phyloP scores from a whole-genome alignment of 2,888 invertebrate genomes.

The Nomada ruficornis region DNA sequence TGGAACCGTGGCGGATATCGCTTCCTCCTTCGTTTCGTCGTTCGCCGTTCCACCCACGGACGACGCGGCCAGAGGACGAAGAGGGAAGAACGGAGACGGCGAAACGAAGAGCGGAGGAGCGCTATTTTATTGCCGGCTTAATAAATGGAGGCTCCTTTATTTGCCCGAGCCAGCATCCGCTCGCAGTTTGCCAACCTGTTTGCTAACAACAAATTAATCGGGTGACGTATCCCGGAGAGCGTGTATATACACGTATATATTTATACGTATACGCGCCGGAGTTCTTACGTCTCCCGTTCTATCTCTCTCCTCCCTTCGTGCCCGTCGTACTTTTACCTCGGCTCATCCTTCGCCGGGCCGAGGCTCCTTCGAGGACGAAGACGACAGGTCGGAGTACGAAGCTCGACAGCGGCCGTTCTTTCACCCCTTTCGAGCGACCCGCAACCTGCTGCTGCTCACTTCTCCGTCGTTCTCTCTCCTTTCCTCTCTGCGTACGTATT shows the following conservation, averaged over 20 bases:
- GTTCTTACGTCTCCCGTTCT: conserved; percentile 35
- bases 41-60: conserved; percentile 77
- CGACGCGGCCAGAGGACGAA: conserved; percentile 35
- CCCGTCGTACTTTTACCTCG: conserved; percentile 11
- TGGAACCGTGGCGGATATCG: conserved; percentile 45
- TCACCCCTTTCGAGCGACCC: conserved; percentile 71
- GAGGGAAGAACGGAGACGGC: conserved; percentile 56
- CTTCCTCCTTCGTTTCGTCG: conserved; percentile 41
- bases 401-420: conserved; percentile 75
- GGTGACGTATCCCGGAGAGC: conserved; percentile 78
- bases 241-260: conserved; percentile 30
- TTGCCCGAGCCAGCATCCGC: conserved; percentile 80
- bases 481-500: conserved; percentile 33
- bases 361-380: conserved; percentile 59
- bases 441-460: conserved; percentile 73
- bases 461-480: conserved; percentile 52
- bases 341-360: conserved; percentile 22
- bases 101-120: conserved; percentile 73
- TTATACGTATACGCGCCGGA: conserved; percentile 33
- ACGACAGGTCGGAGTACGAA: conserved; percentile 66
- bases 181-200: conserved; percentile 83
- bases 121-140: conserved; percentile 83
- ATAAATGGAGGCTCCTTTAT: conserved; percentile 83
- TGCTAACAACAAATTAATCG: conserved; percentile 83
- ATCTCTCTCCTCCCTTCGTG: conserved; percentile 15